A percentile compares a stretch with the other conserved stretches of the same genome.
phyloP scores from a whole-genome alignment of 1,140 invertebrate genomes.

The Notospermus geniculatus region DNA sequence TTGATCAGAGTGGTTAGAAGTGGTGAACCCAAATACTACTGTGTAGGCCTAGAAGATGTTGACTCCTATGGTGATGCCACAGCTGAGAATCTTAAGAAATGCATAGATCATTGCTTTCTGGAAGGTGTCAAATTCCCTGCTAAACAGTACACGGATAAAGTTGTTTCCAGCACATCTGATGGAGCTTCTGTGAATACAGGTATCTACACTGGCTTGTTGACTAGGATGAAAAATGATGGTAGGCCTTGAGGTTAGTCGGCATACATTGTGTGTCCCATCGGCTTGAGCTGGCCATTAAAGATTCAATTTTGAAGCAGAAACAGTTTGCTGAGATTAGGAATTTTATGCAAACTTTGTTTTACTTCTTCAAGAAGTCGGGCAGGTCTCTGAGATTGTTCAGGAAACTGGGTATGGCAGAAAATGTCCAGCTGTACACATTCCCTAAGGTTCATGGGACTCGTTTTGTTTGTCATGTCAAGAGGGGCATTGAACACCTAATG shows the following conservation, averaged over 20 bases:
- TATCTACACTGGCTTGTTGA: background rate
- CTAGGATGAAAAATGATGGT: background rate
- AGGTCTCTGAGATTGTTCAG: background rate
- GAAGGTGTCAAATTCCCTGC: background rate
- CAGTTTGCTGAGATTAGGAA: background rate
- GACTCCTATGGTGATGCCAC: background rate
- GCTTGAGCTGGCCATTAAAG: background rate
- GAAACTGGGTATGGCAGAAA: background rate
- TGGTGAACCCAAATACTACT: background rate
- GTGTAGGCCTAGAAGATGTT: background rate
- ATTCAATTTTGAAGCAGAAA: background rate
- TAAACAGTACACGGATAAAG: background rate
- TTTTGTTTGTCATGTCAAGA: background rate
- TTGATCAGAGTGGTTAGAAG: background rate
- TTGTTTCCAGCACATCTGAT: background rate
- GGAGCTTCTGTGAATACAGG: background rate
- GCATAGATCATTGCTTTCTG: background rate
- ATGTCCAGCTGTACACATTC: background rate
- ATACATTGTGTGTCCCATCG: background rate
- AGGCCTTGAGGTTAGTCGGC: background rate
- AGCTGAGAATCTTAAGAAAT: background rate
- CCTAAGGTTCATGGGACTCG: background rate
- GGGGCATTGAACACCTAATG: background rate
- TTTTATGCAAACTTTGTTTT: background rate
- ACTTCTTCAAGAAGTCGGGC: background rate